phyloP scores from a whole-genome alignment of 2,113 vertebrate genomes.

The Delphinapterus leucas region DNA sequence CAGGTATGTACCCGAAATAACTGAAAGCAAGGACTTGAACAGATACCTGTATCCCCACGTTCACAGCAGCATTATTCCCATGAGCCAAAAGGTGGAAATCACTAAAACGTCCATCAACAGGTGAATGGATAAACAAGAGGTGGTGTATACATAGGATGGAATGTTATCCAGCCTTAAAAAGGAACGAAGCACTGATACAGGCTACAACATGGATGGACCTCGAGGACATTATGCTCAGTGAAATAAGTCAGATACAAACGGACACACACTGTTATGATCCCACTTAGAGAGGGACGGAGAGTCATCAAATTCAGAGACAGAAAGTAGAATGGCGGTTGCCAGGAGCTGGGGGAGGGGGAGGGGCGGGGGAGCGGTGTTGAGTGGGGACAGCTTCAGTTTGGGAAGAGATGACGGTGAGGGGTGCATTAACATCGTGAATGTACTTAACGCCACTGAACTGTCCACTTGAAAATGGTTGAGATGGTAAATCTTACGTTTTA shows the following conservation, averaged over 20 bases:
- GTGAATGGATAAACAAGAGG: rapidly evolving
- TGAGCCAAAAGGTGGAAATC: not conserved
- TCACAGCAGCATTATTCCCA: not conserved
- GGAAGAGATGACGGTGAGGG: not conserved
- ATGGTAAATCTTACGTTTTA: rapidly evolving
- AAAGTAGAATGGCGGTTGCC: rapidly evolving
- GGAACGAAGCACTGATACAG: not conserved
- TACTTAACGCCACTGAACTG: rapidly evolving
- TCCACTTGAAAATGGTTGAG: not conserved
- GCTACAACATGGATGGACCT: rapidly evolving
- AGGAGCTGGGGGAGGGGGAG: not conserved
- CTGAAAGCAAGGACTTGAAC: no score
- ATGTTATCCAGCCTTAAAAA: not conserved
- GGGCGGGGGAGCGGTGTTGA: rapidly evolving
- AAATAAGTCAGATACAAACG: not conserved
- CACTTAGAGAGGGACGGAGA: not conserved
- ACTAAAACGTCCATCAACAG: rapidly evolving
- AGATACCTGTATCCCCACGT: not conserved
- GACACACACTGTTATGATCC: rapidly evolving
- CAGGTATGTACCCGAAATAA: no score
- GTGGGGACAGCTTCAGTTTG: not conserved
- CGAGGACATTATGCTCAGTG: not conserved
- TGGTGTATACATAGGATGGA: rapidly evolving
- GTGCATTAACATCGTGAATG: rapidly evolving
- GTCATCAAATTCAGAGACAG: not conserved